These are phyloP conservation scores for Oegoconia quadripuncta DNA, from an alignment of 2,888 invertebrate genomes.

Conservation along the genomic window DNA sequence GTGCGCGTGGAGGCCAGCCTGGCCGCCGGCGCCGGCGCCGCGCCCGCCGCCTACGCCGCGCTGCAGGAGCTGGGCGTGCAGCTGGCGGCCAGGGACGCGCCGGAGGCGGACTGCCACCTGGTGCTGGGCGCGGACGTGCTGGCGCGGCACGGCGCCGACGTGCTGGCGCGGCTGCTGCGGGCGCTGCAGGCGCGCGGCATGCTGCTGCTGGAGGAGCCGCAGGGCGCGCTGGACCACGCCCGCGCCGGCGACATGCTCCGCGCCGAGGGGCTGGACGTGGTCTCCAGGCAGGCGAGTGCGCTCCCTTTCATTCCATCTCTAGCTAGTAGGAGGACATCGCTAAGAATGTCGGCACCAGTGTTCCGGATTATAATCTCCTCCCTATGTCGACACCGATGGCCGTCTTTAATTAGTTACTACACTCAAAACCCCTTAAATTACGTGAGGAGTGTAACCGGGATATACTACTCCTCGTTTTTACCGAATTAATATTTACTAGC, in stretches of 20 bases:
- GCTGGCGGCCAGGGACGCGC: constrained; percentile 79
- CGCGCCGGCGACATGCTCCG: constrained; percentile 51
- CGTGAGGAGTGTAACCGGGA: too few species aligned
- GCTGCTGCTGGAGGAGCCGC: constrained; percentile 85
- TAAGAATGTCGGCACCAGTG: neutral
- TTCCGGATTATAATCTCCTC: neutral
- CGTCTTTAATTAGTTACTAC: too few species aligned
- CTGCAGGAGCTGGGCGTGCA: constrained; percentile 80
- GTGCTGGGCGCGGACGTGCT: constrained; percentile 83
- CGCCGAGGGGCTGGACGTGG: constrained; percentile 48
- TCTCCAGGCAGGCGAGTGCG: constrained; percentile 20
- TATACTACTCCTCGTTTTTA: too few species aligned
- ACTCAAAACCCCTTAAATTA: too few species aligned
- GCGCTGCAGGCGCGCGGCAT: constrained; percentile 85
- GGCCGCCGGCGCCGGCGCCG: constrained; percentile 62
- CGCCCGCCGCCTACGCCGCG: constrained; percentile 65
- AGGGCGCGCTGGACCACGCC: constrained; percentile 57
- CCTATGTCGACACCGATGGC: too few species aligned
- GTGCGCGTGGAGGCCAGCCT: constrained; percentile 79
- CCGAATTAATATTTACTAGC: too few species aligned
- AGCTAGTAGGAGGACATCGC: too few species aligned
- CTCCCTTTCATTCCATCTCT: neutral
- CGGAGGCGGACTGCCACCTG: constrained; percentile 84
- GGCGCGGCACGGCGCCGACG: constrained; percentile 69
- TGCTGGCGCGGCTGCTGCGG: constrained; percentile 78